Evolutionary conservation across 1,140 invertebrate genomes (phyloP).

Genomic region (Lordiphosa clarofinis): DNA sequence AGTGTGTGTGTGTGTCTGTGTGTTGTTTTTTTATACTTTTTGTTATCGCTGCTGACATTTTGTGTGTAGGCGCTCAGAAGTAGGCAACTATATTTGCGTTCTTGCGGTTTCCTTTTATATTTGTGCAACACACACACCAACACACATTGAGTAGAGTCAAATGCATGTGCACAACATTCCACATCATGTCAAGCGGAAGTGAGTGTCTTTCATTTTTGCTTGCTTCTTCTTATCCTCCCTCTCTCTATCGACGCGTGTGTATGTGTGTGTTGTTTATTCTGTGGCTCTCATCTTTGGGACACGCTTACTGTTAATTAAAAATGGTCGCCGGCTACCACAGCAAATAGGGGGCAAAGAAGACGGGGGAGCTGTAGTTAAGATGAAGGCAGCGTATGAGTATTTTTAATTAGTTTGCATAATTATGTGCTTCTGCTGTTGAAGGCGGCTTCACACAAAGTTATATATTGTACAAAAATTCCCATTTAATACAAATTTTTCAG

Average conservation of each 20-base stretch:
- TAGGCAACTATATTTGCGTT: constrained; percentile 75
- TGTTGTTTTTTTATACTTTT: constrained; percentile 18
- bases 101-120: constrained; percentile 71
- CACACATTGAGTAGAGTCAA: constrained; percentile 59
- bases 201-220: constrained; percentile 78
- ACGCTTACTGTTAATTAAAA: constrained; percentile 77
- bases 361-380: constrained; percentile 19
- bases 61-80: constrained; percentile 67
- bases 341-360: constrained; percentile 33
- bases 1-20: constrained; percentile 7
- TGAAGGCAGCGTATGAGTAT: constrained; percentile 71
- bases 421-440: constrained; percentile 41
- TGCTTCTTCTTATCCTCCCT: constrained; percentile 34
- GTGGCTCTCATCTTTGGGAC: constrained; percentile 38
- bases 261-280: constrained; percentile 18
- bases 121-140: constrained; percentile 50
- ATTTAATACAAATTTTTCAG: constrained; percentile 56
- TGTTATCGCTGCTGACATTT: constrained; percentile 40
- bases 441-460: constrained; percentile 48
- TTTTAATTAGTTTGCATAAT: constrained; percentile 78
- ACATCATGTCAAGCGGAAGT: constrained; percentile 73
- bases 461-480: constrained; percentile 40
- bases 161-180: constrained; percentile 70
- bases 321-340: constrained; percentile 49
- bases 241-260: background rate